phyloP scores from a whole-genome alignment of 2,113 vertebrate genomes.

The Apteryx mantelli region DNA sequence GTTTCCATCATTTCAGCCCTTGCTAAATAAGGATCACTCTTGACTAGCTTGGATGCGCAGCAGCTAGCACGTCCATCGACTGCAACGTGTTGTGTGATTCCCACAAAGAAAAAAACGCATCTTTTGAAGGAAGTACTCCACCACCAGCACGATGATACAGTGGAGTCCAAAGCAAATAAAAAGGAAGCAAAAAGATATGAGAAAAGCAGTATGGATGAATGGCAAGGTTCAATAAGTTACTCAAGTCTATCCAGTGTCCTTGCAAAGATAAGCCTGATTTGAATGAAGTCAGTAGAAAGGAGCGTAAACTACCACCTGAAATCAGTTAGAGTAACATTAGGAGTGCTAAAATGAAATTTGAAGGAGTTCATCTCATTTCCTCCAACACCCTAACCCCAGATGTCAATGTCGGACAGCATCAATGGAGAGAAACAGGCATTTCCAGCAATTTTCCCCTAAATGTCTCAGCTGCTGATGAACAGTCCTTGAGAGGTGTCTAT shows the following conservation, averaged over 20 bases:
- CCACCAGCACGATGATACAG: not conserved
- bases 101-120: fast-evolving
- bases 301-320: not conserved
- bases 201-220: not conserved
- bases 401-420: not conserved
- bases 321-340: not conserved
- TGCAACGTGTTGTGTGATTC: fast-evolving
- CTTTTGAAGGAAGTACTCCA: not conserved
- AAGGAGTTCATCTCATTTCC: not conserved
- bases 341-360: not conserved
- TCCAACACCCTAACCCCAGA: not conserved
- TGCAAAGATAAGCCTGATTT: not conserved
- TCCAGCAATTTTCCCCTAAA: not conserved
- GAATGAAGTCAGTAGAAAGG: not conserved
- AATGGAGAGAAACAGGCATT: not conserved
- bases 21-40: not conserved
- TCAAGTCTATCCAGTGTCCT: fast-evolving
- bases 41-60: not conserved
- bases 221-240: not conserved
- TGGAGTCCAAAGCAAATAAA: not conserved
- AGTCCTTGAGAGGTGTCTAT: not conserved
- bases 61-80: fast-evolving
- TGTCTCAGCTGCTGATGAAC: not conserved
- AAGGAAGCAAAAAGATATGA: not conserved
- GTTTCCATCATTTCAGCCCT: not conserved